Evolutionary conservation across 2,888 invertebrate species (phyloP).

Genomic region (Schizaphis graminum): DNA sequence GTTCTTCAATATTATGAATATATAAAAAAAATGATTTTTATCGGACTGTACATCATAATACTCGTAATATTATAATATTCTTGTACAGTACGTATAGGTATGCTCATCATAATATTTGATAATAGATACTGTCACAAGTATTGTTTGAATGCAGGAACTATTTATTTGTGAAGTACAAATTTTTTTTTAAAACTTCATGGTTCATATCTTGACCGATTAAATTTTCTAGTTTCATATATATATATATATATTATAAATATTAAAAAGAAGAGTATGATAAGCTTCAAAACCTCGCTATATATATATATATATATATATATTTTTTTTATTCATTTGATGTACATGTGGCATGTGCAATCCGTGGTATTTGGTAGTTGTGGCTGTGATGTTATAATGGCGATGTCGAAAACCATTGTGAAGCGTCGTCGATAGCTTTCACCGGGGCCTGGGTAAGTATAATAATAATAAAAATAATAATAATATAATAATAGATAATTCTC

Average conservation of each 20-base stretch:
- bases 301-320: no score
- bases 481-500: background rate
- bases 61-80: background rate
- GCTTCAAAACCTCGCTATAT: background rate
- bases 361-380: background rate
- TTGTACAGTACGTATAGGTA: background rate
- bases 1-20: background rate
- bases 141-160: background rate
- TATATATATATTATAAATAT: no score
- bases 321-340: no score
- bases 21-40: background rate
- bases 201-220: background rate
- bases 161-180: background rate
- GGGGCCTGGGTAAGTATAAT: background rate
- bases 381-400: background rate
- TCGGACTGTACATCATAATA: background rate
- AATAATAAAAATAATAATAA: background rate
- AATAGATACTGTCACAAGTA: background rate
- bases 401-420: constrained; percentile 9
- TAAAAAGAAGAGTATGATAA: background rate
- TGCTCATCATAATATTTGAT: background rate
- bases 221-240: background rate
- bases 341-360: background rate
- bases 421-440: background rate
- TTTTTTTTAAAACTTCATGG: background rate